Base-by-base conservation (phyloP, 1,140 invertebrate species). In the Drosophila ohnishii region DNA sequence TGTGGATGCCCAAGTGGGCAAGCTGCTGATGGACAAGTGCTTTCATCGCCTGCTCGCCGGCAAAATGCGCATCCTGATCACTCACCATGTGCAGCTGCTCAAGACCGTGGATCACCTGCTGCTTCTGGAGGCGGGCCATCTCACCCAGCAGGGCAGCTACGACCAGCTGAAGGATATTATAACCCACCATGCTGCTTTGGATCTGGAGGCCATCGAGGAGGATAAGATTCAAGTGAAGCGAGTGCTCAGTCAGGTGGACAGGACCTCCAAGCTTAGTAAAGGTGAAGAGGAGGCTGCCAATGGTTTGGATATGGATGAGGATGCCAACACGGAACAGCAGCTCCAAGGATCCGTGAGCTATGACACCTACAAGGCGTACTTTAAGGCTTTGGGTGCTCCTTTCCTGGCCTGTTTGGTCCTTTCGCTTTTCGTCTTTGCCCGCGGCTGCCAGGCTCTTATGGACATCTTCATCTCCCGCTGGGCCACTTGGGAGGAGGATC, bases 51-150 rank as follows among this genome's bases (percentile, higher is more conserved):
- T 95, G 82, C 91, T 97, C 14, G 51, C 93, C 93, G 95, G 90
- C 93, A 96, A 93, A 94, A 96, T 93, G 78, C 96, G 91, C 1
- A 95, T 95, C 30, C 91, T 98, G n/a, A 96, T 97, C 9, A 98
- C 97, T 0, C 97, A 98, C 92, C 97, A 98, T 90, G 92, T 98
- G 9, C 96, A 98, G 78, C 96, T 96, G 82, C 93, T 98, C 6
- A 95, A 95, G 86, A 92, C 93, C 28, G 96, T 96, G 1, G 94
- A 96, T 83, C 94, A 93, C 78, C 91, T 94, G 90, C 91, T 97
- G 14, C 94, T 94, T 63, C 92, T 93, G 40, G 92, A 93, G 25
- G 93, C 94, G 90, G 95, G 94, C 0, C 63, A 59, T 3, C 72
- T 92, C 5, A 63, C 88, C 11, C 80, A 82, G 1, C 82, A 83